These are phyloP conservation scores for Nymphalis urticae DNA, from an alignment of 2,888 invertebrate species.

Conservation along the genomic window DNA sequence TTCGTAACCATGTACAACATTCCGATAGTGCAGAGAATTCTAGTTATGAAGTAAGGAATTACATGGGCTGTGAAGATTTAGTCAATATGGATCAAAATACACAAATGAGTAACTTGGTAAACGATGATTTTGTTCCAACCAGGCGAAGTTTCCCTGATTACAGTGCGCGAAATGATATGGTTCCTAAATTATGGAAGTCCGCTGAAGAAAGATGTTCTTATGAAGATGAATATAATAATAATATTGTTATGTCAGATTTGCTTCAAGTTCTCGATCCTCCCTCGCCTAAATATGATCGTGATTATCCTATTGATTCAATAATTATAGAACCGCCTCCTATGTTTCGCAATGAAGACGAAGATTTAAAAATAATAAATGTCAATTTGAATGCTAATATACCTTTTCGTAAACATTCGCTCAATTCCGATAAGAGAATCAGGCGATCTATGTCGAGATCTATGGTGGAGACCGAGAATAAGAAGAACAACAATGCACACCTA, in stretches of 20 bases:
- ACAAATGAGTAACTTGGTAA: slow-evolving; percentile 71
- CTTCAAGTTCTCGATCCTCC: slow-evolving; percentile 69
- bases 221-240: slow-evolving; percentile 49
- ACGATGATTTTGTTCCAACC: slow-evolving; percentile 68
- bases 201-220: slow-evolving; percentile 64
- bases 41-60: slow-evolving; percentile 79
- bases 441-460: slow-evolving; percentile 73
- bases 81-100: slow-evolving; percentile 84
- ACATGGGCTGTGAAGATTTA: slow-evolving; percentile 86
- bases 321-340: slow-evolving; percentile 82
- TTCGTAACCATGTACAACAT: slow-evolving; percentile 69
- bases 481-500: slow-evolving; percentile 52
- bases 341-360: slow-evolving; percentile 78
- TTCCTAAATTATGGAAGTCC: slow-evolving; percentile 72
- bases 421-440: slow-evolving; percentile 82
- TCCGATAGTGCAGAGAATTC: slow-evolving; percentile 84
- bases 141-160: slow-evolving; percentile 86
- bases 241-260: slow-evolving; percentile 51
- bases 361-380: slow-evolving; percentile 69
- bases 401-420: slow-evolving; percentile 80
- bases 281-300: slow-evolving; percentile 59
- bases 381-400: slow-evolving; percentile 69
- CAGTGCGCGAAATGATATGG: slow-evolving; percentile 70
- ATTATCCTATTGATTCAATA: slow-evolving; percentile 59
- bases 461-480: slow-evolving; percentile 70